These are phyloP conservation scores for Zingel zingel DNA, from an alignment of 2,113 vertebrate species.

Conservation along the genomic window DNA sequence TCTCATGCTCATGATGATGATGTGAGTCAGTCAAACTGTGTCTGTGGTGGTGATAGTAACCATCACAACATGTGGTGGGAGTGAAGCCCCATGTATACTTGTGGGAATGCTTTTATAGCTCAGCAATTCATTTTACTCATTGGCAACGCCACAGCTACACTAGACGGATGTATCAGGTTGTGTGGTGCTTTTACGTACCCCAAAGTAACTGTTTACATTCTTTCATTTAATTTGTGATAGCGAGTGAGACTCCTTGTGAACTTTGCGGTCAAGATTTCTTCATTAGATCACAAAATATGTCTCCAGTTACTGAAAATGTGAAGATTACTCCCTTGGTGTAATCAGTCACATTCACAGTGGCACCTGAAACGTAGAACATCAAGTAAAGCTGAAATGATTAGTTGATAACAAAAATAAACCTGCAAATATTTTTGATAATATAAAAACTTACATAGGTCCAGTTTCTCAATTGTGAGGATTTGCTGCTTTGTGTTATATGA, in stretches of 20 bases:
- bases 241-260: not conserved
- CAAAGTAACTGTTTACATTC: not conserved
- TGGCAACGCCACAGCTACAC: not conserved
- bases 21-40: not conserved
- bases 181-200: not conserved
- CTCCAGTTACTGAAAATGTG: not conserved
- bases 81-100: not conserved
- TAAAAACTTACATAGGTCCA: too few relatives aligned
- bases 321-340: not conserved
- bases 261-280: not conserved
- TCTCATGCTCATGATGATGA: conserved; percentile 4
- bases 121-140: not conserved
- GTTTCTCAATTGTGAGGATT: not conserved
- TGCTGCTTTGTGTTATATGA: not conserved
- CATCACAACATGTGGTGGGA: conserved; percentile 1
- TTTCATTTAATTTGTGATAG: not conserved
- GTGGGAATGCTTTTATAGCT: not conserved
- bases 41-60: conserved; percentile 5
- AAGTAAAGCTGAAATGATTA: not conserved
- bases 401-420: not conserved
- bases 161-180: not conserved
- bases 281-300: not conserved
- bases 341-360: not conserved
- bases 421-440: not conserved
- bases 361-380: not conserved